Conservation (phyloP, 92 coral and sea anemone genomes). For the Palythoa caribaeorum region DNA sequence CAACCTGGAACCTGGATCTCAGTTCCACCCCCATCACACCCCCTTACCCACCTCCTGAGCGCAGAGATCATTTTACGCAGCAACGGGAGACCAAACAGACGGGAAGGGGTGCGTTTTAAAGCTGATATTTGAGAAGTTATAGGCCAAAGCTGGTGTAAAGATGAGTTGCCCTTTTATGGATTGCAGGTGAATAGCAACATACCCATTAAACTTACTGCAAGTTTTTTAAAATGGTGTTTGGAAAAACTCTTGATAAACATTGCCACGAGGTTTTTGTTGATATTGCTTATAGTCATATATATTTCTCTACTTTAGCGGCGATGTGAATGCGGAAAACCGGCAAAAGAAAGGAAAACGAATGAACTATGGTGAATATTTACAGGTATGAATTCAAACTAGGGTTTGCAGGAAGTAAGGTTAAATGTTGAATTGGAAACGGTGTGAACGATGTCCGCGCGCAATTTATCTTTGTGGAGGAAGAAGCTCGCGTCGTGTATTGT, state of each 20-base stretch:
- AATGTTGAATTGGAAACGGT: neutral
- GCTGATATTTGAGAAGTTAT: neutral
- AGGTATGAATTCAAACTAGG: neutral
- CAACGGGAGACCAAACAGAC: neutral
- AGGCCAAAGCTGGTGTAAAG: no score
- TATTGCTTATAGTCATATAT: conserved; percentile 73
- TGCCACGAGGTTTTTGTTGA: conserved; percentile 24
- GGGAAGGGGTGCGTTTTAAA: no score
- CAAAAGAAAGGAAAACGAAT: conserved; percentile 17
- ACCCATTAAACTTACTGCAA: neutral
- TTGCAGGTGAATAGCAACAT: conserved; percentile 14
- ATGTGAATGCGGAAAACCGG: conserved; percentile 70
- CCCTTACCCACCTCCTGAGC: neutral
- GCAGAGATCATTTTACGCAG: neutral
- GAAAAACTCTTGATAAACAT: neutral
- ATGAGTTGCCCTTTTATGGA: conserved; percentile 20
- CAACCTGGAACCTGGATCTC: neutral
- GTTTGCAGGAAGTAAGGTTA: neutral
- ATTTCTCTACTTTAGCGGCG: conserved; percentile 88
- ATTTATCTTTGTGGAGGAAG: no score
- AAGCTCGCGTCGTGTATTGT: no score
- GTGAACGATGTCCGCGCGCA: no score
- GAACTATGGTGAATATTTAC: conserved; percentile 19
- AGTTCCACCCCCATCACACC: conserved; percentile 8
- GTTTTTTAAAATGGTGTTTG: neutral